Conservation (phyloP, 2,797 vertebrate genomes). For the Sebastes paucispinis region DNA sequence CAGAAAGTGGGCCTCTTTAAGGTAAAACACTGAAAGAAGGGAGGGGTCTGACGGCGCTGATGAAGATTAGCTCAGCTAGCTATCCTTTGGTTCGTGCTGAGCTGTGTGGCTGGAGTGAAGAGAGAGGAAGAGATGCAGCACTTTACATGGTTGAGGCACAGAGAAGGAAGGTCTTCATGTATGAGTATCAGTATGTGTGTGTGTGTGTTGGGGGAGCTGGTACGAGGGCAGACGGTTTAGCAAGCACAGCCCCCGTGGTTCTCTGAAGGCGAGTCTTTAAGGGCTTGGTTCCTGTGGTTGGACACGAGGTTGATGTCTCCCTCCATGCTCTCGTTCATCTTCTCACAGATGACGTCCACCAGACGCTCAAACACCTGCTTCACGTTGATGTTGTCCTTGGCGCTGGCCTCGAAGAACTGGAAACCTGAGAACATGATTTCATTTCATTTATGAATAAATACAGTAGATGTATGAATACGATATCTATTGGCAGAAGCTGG, state of each 20-base stretch:
- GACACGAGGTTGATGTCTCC: constrained; percentile 66
- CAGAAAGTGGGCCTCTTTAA: neutral
- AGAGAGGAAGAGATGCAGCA: constrained; percentile 14
- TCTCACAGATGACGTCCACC: constrained; percentile 92
- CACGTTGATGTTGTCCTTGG: constrained; percentile 92
- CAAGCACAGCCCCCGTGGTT: constrained; percentile 83
- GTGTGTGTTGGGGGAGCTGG: neutral
- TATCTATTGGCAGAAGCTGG: neutral
- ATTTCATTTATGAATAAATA: neutral
- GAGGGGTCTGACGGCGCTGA: constrained; percentile 11
- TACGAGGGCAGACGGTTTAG: constrained; percentile 57
- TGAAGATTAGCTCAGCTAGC: constrained; percentile 27
- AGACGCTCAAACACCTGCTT: constrained; percentile 92
- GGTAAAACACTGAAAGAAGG: neutral
- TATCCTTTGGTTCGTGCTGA: neutral
- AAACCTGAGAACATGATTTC: constrained; percentile 79
- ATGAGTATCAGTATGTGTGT: neutral
- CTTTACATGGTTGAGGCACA: constrained; percentile 45
- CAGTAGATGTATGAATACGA: neutral
- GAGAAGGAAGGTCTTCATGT: constrained; percentile 34
- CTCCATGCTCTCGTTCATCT: constrained; percentile 91
- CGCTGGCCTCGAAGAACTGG: constrained; percentile 93
- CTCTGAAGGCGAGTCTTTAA: constrained; percentile 76
- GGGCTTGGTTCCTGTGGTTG: constrained; percentile 77
- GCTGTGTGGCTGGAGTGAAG: neutral